Conservation (phyloP, 2,888 invertebrate species). For the Philereme transversata region DNA sequence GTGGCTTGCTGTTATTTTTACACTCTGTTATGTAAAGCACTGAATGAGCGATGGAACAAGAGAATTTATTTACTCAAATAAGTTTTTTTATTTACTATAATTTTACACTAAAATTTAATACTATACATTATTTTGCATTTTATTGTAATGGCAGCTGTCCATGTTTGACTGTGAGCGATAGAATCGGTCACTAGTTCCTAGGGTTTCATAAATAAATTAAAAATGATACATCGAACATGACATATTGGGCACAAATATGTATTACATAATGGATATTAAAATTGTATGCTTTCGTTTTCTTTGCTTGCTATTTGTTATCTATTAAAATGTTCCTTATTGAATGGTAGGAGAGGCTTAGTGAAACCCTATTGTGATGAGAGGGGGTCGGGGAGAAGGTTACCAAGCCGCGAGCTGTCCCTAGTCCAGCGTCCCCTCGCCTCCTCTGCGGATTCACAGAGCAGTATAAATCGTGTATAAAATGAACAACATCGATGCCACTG, state of each 20-base stretch:
- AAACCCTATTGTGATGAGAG: constrained; percentile 55
- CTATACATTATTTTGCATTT: constrained; percentile 82
- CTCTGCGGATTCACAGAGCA: constrained; percentile 63
- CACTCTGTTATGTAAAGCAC: constrained; percentile 76
- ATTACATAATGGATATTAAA: constrained; percentile 51
- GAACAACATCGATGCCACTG: constrained; percentile 80
- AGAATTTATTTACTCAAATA: constrained; percentile 84
- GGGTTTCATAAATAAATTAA: constrained; percentile 76
- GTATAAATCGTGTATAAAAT: constrained; percentile 59
- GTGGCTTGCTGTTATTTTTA: constrained; percentile 66
- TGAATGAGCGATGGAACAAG: constrained; percentile 83
- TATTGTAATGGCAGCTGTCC: constrained; percentile 82
- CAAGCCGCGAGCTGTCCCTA: constrained; percentile 22
- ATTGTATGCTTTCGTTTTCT: constrained; percentile 62
- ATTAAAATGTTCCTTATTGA: constrained; percentile 61
- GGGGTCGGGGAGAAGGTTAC: constrained; percentile 30
- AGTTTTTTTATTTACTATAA: constrained; percentile 72
- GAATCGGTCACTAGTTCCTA: constrained; percentile 68
- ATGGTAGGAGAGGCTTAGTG: constrained; percentile 59
- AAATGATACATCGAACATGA: constrained; percentile 83
- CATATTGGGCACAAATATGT: constrained; percentile 81
- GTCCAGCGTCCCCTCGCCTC: constrained; percentile 32
- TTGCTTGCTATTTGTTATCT: constrained; percentile 66
- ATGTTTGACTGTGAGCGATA: constrained; percentile 67
- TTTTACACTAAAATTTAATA: constrained; percentile 72